phyloP scores from a whole-genome alignment of 2,797 vertebrate genomes.

The Leptodactylus fallax region DNA sequence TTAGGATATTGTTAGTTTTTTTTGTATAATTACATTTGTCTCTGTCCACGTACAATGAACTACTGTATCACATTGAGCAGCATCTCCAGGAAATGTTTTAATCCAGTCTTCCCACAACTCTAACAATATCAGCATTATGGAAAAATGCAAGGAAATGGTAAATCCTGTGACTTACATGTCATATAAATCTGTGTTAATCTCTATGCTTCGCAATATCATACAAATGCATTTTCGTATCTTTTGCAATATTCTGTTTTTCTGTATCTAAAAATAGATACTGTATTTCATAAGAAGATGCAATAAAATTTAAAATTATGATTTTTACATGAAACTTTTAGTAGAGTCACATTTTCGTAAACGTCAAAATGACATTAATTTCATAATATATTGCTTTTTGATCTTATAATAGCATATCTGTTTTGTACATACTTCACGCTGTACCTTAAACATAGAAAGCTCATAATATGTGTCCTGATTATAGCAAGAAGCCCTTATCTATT shows the following conservation, averaged over 20 bases:
- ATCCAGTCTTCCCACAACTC: too few relatives aligned
- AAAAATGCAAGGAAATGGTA: too few relatives aligned
- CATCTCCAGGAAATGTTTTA: too few relatives aligned
- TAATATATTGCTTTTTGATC: neutral
- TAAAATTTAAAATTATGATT: neutral
- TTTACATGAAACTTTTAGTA: too few relatives aligned
- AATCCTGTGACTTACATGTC: too few relatives aligned
- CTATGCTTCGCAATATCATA: neutral
- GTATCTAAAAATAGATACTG: neutral
- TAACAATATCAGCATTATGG: too few relatives aligned
- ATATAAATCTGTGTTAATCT: neutral
- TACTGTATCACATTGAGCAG: too few relatives aligned
- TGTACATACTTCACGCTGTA: neutral
- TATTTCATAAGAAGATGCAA: neutral
- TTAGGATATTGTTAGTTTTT: too few relatives aligned
- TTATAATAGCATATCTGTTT: neutral
- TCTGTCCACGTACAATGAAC: too few relatives aligned
- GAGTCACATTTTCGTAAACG: too few relatives aligned
- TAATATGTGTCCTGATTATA: neutral
- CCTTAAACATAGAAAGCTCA: neutral
- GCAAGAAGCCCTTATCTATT: neutral
- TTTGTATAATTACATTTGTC: too few relatives aligned
- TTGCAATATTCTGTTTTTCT: neutral
- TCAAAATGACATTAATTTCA: neutral
- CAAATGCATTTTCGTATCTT: too few relatives aligned